phyloP scores from a whole-genome alignment of 2,113 vertebrate species.

The Sardina pilchardus region DNA sequence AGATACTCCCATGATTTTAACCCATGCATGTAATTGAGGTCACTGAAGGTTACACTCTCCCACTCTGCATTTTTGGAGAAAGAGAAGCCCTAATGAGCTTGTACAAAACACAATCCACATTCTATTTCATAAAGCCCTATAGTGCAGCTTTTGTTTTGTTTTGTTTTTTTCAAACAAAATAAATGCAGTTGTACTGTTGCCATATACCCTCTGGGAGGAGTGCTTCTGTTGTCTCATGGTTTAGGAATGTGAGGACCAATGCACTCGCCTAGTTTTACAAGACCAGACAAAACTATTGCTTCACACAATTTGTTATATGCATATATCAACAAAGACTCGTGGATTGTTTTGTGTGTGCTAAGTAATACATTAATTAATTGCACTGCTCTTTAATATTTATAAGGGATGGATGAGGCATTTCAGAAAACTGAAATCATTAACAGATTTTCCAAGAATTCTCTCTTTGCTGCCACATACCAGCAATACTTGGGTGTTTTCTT shows the following conservation, averaged over 20 bases:
- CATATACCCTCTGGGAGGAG: constrained; percentile 4
- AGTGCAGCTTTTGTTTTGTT: background rate
- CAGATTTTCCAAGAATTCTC: background rate
- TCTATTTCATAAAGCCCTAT: background rate
- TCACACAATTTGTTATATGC: background rate
- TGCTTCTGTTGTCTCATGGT: constrained; percentile 9
- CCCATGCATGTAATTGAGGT: background rate
- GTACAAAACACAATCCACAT: background rate
- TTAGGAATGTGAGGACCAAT: background rate
- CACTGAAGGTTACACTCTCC: background rate
- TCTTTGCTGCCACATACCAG: background rate
- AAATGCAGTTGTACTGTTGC: background rate
- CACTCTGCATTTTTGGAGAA: background rate
- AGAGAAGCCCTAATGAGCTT: background rate
- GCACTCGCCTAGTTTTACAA: constrained; percentile 13
- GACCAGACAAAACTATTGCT: background rate
- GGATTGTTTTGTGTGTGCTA: background rate
- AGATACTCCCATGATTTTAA: background rate
- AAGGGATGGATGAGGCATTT: background rate
- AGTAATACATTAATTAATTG: background rate
- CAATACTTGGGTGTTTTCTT: background rate
- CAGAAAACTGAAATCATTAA: background rate
- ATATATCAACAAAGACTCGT: background rate
- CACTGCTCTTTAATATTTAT: background rate
- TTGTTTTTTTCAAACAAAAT: background rate